Conservation (phyloP, 2,888 invertebrate genomes). For the Aporophyla lueneburgensis region DNA sequence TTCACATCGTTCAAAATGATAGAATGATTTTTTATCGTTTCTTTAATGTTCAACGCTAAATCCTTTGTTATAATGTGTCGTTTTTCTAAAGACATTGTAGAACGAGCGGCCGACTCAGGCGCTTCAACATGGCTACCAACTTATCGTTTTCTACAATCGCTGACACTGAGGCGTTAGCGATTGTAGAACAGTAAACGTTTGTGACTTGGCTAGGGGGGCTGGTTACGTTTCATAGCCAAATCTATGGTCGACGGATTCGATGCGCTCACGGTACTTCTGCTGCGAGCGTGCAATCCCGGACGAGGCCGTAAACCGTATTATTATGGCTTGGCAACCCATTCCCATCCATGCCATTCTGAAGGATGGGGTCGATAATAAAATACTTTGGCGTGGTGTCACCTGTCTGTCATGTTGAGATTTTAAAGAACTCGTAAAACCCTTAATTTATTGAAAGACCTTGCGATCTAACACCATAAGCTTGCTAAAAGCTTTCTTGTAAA, state of each 20-base stretch:
- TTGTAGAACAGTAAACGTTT: too few relatives aligned
- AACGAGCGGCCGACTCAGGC: too few relatives aligned
- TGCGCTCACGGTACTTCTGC: slow-evolving; percentile 4
- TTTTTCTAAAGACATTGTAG: too few relatives aligned
- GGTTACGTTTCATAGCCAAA: slow-evolving; percentile 20
- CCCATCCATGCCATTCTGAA: neutral
- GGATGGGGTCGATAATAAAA: neutral
- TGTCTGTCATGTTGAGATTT: neutral
- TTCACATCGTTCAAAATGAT: too few relatives aligned
- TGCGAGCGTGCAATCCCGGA: neutral
- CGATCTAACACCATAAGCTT: neutral
- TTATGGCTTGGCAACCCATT: slow-evolving; percentile 10
- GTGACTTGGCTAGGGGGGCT: too few relatives aligned
- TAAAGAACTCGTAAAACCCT: neutral
- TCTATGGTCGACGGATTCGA: slow-evolving; percentile 20
- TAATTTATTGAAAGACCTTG: neutral
- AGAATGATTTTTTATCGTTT: too few relatives aligned
- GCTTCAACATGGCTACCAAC: too few relatives aligned
- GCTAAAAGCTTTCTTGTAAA: neutral
- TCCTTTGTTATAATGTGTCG: too few relatives aligned
- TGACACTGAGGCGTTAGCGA: too few relatives aligned
- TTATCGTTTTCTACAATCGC: too few relatives aligned
- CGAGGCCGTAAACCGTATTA: slow-evolving; percentile 6
- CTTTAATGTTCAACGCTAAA: too few relatives aligned
- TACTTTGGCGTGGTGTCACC: neutral